Evolutionary conservation across 1,140 invertebrate genomes (phyloP).

Genomic region (Archivesica marissinica): DNA sequence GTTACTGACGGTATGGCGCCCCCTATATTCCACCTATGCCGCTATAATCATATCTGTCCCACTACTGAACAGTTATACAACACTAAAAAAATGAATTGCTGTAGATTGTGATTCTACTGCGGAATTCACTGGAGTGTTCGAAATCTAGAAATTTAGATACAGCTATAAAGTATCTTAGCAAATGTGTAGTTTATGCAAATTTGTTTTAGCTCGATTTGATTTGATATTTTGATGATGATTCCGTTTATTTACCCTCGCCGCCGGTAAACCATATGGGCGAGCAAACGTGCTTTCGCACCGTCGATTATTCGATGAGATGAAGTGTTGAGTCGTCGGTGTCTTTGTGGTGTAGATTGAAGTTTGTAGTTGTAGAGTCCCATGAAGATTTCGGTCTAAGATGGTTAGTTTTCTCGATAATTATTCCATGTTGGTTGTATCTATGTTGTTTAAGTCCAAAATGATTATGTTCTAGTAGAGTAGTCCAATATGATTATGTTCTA

Average conservation of each 20-base stretch:
- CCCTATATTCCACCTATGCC: background rate
- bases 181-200: background rate
- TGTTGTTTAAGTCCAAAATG: too few species aligned
- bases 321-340: background rate
- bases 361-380: too few species aligned
- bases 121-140: background rate
- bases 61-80: conserved; percentile 1
- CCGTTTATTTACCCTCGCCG: background rate
- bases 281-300: background rate
- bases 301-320: background rate
- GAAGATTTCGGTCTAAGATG: too few species aligned
- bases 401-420: too few species aligned
- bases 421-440: too few species aligned
- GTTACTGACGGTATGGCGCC: background rate
- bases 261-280: background rate
- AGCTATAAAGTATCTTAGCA: background rate
- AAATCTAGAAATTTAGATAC: background rate
- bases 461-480: too few species aligned
- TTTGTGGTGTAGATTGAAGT: too few species aligned
- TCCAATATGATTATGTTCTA: too few species aligned
- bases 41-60: background rate
- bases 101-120: conserved; percentile 17
- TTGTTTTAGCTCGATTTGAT: background rate
- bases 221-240: background rate
- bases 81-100: background rate